Evolutionary conservation across 2,888 invertebrate species (phyloP).

Genomic region (Heliconius aoede): DNA sequence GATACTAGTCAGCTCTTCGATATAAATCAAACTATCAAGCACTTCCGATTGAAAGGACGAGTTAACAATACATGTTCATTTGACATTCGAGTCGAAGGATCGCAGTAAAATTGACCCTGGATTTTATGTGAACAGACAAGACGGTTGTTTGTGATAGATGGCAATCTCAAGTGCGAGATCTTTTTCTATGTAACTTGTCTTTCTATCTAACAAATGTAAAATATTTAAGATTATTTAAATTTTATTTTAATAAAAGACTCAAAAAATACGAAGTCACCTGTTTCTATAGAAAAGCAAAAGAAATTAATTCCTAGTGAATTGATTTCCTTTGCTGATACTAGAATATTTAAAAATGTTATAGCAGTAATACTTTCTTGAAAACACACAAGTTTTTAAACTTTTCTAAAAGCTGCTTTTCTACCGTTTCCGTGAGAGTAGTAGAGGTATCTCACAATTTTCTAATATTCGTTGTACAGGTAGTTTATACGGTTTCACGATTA

Average conservation of each 20-base stretch:
- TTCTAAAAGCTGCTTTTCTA: neutral
- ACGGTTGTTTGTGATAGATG: conserved; percentile 32
- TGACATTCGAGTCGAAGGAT: conserved; percentile 27
- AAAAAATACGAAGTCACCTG: too few species aligned
- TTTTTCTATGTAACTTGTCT: too few species aligned
- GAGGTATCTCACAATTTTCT: neutral
- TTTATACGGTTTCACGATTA: neutral
- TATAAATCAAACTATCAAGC: conserved; percentile 26
- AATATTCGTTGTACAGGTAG: conserved; percentile 2
- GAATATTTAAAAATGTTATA: neutral
- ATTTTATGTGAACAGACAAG: conserved; percentile 41
- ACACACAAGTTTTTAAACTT: too few species aligned
- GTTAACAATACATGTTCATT: conserved; percentile 27
- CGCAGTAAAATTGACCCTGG: conserved; percentile 41
- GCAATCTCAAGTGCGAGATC: conserved; percentile 24
- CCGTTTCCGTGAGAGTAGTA: neutral
- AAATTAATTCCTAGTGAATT: too few species aligned
- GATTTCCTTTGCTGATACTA: too few species aligned
- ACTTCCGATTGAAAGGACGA: conserved; percentile 25
- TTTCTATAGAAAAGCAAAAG: too few species aligned
- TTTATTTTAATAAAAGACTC: neutral
- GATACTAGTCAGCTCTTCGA: neutral
- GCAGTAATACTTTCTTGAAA: neutral
- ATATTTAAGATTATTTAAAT: conserved; percentile 6
- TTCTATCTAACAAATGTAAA: too few species aligned